A percentile compares a stretch with the other conserved stretches of the same genome.
phyloP scores from a whole-genome alignment of 1,140 invertebrate species.

The Tetragonula clypearis region DNA sequence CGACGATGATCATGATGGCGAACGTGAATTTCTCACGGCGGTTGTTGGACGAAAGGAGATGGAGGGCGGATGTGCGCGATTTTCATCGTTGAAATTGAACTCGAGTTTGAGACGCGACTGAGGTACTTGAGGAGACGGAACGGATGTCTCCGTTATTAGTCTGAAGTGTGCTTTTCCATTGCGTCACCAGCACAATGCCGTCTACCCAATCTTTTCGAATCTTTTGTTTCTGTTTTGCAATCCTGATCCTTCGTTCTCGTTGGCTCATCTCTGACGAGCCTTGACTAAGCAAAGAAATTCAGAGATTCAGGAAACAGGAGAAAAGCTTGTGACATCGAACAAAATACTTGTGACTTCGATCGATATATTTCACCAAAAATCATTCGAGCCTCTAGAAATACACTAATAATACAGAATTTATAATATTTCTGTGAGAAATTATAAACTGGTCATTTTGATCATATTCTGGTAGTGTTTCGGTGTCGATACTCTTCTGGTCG shows the following conservation, averaged over 20 bases:
- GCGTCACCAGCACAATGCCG: background rate
- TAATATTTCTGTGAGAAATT: too few species aligned
- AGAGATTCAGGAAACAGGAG: too few species aligned
- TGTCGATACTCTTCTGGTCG: too few species aligned
- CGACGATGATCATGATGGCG: background rate
- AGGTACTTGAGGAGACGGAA: background rate
- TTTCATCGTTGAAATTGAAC: conserved; percentile 18
- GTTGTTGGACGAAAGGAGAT: background rate
- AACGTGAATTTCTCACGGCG: background rate
- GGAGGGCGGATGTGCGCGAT: conserved; percentile 18
- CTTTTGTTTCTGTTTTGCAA: background rate
- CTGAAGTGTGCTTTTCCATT: conserved; percentile 34
- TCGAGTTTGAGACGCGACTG: background rate
- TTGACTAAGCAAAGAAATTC: too few species aligned
- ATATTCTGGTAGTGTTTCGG: too few species aligned
- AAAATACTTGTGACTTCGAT: too few species aligned
- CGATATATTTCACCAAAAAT: too few species aligned
- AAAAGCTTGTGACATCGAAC: too few species aligned
- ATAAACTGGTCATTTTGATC: too few species aligned
- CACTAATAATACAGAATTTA: too few species aligned
- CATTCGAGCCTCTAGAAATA: too few species aligned
- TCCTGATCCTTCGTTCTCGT: background rate
- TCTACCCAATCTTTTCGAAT: background rate
- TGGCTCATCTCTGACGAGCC: background rate
- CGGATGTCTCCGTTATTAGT: conserved; percentile 44